Conservation (phyloP, 2,888 invertebrate species). For the Eledona agricola region DNA sequence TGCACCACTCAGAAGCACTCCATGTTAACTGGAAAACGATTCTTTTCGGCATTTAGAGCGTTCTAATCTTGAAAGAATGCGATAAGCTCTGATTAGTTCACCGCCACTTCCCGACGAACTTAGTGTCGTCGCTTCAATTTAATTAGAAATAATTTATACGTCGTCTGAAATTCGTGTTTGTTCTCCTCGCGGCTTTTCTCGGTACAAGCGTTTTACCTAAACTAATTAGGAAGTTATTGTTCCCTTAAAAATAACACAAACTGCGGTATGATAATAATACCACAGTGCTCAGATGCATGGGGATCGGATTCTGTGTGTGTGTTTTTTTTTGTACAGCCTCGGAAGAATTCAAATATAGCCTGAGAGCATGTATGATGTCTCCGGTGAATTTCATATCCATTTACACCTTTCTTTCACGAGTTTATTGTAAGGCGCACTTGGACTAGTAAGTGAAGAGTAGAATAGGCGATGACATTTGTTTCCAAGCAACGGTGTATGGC, state of each 20-base stretch:
- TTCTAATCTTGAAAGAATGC: slow-evolving; percentile 21
- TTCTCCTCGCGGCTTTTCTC: slow-evolving; percentile 3
- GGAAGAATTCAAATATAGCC: no score
- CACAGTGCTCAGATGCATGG: no score
- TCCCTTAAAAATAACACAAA: background rate
- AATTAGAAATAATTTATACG: slow-evolving; percentile 26
- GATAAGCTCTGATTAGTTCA: slow-evolving; percentile 21
- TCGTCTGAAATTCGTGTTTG: slow-evolving; percentile 13
- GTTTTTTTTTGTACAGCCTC: no score
- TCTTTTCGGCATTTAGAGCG: slow-evolving; percentile 13
- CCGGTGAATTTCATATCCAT: no score
- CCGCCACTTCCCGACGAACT: slow-evolving; percentile 1
- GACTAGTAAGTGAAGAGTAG: no score
- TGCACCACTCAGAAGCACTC: background rate
- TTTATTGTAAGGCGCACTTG: slow-evolving; percentile 9
- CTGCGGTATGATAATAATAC: background rate
- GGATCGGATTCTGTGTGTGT: no score
- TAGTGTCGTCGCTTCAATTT: slow-evolving; percentile 17
- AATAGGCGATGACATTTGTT: no score
- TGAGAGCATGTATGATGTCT: no score
- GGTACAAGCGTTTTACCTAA: slow-evolving; percentile 8
- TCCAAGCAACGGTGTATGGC: no score
- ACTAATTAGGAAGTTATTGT: slow-evolving; percentile 19
- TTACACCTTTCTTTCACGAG: no score
- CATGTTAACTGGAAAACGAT: slow-evolving; percentile 4